A percentile compares a stretch with the other conserved stretches of the same genome.
phyloP scores from a whole-genome alignment of 2,113 vertebrate genomes.

The Candoia aspera region DNA sequence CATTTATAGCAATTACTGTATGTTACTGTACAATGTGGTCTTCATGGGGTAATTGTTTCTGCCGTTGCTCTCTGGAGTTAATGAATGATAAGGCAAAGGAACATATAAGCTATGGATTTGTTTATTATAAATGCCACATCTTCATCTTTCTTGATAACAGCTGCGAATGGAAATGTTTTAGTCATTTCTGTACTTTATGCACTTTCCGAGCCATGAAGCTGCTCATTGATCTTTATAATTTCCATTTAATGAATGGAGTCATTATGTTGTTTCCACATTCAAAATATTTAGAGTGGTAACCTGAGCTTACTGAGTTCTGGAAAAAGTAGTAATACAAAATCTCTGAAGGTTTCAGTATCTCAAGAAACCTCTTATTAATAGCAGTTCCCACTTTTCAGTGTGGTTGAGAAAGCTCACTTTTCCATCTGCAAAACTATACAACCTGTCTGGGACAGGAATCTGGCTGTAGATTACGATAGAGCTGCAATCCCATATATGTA shows the following conservation, averaged over 20 bases:
- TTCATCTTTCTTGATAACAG: not conserved
- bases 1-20: not conserved
- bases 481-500: not conserved
- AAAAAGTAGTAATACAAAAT: not conserved
- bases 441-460: not conserved
- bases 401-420: not conserved
- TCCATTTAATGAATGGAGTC: slow-evolving; percentile 3
- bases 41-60: not conserved
- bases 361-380: not conserved
- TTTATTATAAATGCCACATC: not conserved
- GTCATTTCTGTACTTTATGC: not conserved
- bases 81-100: not conserved
- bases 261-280: not conserved
- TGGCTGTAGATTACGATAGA: not conserved
- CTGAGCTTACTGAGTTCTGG: not conserved
- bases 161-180: slow-evolving; percentile 3
- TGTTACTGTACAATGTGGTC: not conserved
- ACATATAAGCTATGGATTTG: not conserved
- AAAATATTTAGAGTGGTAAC: not conserved
- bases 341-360: not conserved
- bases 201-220: not conserved
- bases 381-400: not conserved
- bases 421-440: not conserved
- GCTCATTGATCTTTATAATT: not conserved
- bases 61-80: not conserved